Evolutionary conservation across 2,113 vertebrate genomes (phyloP), one percentile per base, ranked within the genome.

Genomic region (Anarrhichthys ocellatus): DNA sequence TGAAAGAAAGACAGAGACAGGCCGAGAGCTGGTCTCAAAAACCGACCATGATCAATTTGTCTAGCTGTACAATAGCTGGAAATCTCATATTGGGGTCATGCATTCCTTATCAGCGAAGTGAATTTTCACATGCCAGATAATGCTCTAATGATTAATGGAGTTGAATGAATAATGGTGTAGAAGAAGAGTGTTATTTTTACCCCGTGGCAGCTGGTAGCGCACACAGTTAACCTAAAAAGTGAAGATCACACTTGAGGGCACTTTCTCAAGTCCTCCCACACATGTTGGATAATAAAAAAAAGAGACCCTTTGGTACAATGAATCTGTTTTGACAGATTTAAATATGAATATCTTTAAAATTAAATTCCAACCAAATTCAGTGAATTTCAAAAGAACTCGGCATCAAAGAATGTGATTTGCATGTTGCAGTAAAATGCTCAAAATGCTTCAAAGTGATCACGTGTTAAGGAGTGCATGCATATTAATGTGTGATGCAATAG

Each of bases 111-210:
- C 92, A 90, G 91, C 84, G 5, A 69, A 88, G 85, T 85, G 85
- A 87, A 93, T 94, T 94, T 94, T 94, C 92, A 93, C 91, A 94
- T 91, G 93, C 93, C 88, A 92, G 88, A 94, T 94, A 94, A 93
- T 90, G 89, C 82, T 90, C 73, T 91, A 90, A 92, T 94, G 93
- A 94, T 91, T 94, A 94, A 94, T 93, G 88, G 76, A 91, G 88
- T 85, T 87, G 87, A 92, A 93, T 92, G 89, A 93, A 91, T 90
- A 85, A 94, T 92, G 82, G 90, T 63, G 61, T 50, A 54, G 81
- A 85, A 82, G 73, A 91, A 75, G 86, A 83, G 85, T 88, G 87
- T 91, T 92, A 90, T 91, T 92, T 90, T 91, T 92, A 86, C 87
- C 78, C 81, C 1, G 24, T 91, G 91, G 91, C 90, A 89, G 86